Evolutionary conservation across 2,113 vertebrate species (phyloP).

Genomic region (Entomyzon cyanotis): DNA sequence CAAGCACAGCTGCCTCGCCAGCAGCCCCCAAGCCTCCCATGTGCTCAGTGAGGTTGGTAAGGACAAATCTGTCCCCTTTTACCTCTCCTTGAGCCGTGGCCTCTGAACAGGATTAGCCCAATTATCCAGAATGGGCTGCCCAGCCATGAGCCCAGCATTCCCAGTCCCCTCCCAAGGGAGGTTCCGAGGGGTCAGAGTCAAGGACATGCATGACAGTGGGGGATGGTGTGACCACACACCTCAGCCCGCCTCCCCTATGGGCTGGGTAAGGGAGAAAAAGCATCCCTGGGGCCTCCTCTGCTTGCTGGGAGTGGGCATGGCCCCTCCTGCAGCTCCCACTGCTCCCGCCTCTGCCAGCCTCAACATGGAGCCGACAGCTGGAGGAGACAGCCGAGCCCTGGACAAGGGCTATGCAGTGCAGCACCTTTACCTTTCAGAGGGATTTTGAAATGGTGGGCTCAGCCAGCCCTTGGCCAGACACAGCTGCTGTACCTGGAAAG

Average conservation of each 20-base stretch:
- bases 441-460: background rate
- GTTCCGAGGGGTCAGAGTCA: accelerated
- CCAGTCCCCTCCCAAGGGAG: background rate
- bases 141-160: background rate
- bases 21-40: background rate
- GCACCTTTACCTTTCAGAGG: background rate
- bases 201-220: accelerated
- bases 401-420: background rate
- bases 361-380: accelerated
- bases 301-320: accelerated
- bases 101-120: background rate
- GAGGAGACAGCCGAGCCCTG: accelerated
- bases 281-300: background rate
- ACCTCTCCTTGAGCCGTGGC: background rate
- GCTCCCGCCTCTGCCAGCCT: background rate
- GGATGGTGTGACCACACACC: background rate
- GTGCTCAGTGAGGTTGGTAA: background rate
- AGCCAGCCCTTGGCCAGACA: background rate
- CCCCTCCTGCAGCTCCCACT: background rate
- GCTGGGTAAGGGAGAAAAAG: background rate
- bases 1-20: background rate
- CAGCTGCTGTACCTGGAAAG: background rate
- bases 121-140: accelerated
- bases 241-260: background rate
- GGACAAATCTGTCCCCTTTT: background rate